Evolutionary conservation across 2,888 invertebrate species (phyloP), one percentile per base, ranked within the genome.

Genomic region (Diarsia mendica): DNA sequence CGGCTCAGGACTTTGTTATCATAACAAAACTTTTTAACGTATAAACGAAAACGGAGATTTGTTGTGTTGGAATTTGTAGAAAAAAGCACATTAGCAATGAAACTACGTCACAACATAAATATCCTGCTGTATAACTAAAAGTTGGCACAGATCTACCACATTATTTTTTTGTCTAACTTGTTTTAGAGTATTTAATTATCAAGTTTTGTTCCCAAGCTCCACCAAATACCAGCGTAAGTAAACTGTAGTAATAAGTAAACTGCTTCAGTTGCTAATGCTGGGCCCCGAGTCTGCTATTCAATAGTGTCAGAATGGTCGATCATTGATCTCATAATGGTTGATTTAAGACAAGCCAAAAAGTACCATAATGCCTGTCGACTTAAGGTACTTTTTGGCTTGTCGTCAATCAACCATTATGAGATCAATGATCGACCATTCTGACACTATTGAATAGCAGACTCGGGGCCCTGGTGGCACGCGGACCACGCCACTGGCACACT

Each of bases 391-490:
- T n/a, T n/a, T n/a, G n/a, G n/a, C n/a, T n/a, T n/a, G n/a, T n/a
- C n/a, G n/a, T n/a, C n/a, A n/a, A n/a, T n/a, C n/a, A n/a, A n/a
- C n/a, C n/a, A n/a, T n/a, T n/a, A n/a, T n/a, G n/a, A n/a, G n/a
- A n/a, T n/a, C n/a, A n/a, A n/a, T n/a, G n/a, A n/a, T n/a, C n/a
- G n/a, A n/a, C n/a, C n/a, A n/a, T n/a, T n/a, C n/a, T n/a, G n/a
- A n/a, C n/a, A n/a, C n/a, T n/a, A n/a, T n/a, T n/a, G n/a, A n/a
- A n/a, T n/a, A n/a, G n/a, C n/a, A n/a, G n/a, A n/a, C n/a, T n/a
- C n/a, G n/a, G n/a, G n/a, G n/a, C n/a, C n/a, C n/a, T n/a, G 63
- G 18, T 39, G 72, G 67, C 80, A 72, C 75, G 77, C 60, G 68
- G 65, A 9, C 18, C 70, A 33, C 70, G 48, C 48, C 48, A 11